These are phyloP conservation scores for Forbesichthys papilliferus DNA, from an alignment of 2,113 vertebrate genomes.

Conservation along the genomic window DNA sequence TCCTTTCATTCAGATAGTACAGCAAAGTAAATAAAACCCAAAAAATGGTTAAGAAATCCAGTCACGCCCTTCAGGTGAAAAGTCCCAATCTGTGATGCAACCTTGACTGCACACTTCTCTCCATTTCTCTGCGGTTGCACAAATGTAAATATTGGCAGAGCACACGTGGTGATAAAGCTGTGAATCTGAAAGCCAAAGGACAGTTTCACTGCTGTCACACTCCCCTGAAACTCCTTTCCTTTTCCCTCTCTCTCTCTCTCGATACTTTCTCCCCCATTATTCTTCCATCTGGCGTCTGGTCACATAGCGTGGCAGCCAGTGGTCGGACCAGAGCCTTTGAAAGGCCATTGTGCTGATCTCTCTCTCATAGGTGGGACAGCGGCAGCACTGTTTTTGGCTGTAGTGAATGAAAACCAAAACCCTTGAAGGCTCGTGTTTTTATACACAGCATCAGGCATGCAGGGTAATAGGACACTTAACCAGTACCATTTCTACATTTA, in stretches of 20 bases:
- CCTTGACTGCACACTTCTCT: neutral
- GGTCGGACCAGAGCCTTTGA: slow-evolving; percentile 62
- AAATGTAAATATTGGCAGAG: slow-evolving; percentile 11
- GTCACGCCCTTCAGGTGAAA: no score
- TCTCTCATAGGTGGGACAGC: slow-evolving; percentile 43
- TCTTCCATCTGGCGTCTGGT: slow-evolving; percentile 44
- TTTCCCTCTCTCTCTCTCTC: slow-evolving; percentile 10
- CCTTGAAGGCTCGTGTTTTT: slow-evolving; percentile 35
- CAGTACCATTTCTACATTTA: slow-evolving; percentile 4
- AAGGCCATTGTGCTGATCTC: slow-evolving; percentile 57
- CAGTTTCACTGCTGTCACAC: neutral
- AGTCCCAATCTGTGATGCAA: neutral
- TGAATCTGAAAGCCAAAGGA: no score
- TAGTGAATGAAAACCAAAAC: slow-evolving; percentile 35
- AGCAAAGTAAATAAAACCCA: no score
- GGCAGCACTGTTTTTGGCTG: slow-evolving; percentile 54
- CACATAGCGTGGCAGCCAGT: slow-evolving; percentile 56
- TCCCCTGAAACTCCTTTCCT: slow-evolving; percentile 10
- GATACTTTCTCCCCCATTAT: slow-evolving; percentile 41
- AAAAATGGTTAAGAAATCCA: neutral
- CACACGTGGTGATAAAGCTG: neutral
- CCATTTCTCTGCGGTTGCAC: neutral
- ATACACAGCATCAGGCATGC: slow-evolving; percentile 51
- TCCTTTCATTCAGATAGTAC: no score
- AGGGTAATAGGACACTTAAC: slow-evolving; percentile 52